phyloP scores from a whole-genome alignment of 1,140 invertebrate species.

The Drosophila melanogaster region DNA sequence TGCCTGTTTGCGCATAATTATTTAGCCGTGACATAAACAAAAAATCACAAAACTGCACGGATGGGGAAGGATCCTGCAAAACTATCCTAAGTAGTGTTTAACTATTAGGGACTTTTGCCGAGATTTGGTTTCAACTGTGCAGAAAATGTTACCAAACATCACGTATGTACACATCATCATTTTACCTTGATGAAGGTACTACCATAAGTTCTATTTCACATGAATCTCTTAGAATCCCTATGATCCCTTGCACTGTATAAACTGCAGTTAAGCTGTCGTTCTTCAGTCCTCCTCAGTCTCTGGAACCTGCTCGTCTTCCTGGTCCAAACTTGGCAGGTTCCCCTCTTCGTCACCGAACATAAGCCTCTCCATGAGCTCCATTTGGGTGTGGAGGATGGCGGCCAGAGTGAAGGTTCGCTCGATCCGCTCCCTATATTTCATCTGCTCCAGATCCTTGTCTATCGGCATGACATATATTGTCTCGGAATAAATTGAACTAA shows the following conservation, averaged over 20 bases:
- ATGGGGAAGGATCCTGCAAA: not conserved
- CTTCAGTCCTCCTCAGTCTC: not conserved
- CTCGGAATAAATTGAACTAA: not conserved
- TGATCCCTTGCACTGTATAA: no score
- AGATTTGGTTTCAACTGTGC: no score
- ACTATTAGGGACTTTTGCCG: no score
- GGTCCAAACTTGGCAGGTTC: not conserved
- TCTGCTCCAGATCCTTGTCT: constrained; percentile 21
- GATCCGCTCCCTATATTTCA: constrained; percentile 35
- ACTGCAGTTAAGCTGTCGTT: no score
- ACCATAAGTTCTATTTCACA: no score
- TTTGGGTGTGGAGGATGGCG: constrained; percentile 45
- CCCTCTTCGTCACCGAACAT: constrained; percentile 32
- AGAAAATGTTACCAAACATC: no score
- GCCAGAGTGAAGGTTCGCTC: constrained; percentile 18
- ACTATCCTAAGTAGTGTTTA: not conserved
- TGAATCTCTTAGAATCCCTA: no score
- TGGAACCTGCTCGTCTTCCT: not conserved
- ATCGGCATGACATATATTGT: not conserved
- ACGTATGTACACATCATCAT: no score
- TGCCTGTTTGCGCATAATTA: constrained; percentile 79
- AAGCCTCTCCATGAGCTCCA: constrained; percentile 42
- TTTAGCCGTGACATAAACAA: constrained; percentile 65
- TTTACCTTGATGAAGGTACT: no score
- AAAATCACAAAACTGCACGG: constrained; percentile 4